phyloP scores from a whole-genome alignment of 53 echinoderm and acorn worm genomes.

The Patiria pectinifera region DNA sequence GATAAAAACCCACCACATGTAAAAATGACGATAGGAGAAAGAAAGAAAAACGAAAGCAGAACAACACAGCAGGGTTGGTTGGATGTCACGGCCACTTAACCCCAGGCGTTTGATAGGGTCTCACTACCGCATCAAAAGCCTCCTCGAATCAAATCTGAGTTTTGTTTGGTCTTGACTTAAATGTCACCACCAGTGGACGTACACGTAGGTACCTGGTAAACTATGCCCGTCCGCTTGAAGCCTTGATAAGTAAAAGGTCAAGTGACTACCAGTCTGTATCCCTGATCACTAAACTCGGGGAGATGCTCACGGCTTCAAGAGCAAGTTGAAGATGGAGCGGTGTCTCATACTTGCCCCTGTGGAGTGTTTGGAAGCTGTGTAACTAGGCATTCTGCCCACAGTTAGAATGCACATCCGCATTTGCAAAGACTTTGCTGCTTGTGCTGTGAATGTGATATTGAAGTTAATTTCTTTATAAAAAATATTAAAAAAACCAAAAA shows the following conservation, averaged over 20 bases:
- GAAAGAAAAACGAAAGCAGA: neutral
- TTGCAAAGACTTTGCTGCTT: no score
- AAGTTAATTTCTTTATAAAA: no score
- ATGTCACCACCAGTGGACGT: neutral
- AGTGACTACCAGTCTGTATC: neutral
- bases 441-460: no score
- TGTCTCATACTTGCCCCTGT: neutral
- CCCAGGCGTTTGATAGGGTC: neutral
- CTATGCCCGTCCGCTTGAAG: neutral
- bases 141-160: neutral
- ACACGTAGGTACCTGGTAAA: neutral
- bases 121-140: neutral
- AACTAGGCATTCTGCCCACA: neutral
- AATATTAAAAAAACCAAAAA: no score
- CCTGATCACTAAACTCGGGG: neutral
- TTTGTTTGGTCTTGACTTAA: neutral
- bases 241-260: neutral
- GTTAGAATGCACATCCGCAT: neutral
- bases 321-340: neutral
- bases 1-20: neutral
- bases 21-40: no score
- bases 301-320: neutral
- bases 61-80: conserved; percentile 21
- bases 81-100: neutral
- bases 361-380: conserved; percentile 6